Evolutionary conservation across 2,888 invertebrate species (phyloP).

Genomic region (Cacoxenus indagator): DNA sequence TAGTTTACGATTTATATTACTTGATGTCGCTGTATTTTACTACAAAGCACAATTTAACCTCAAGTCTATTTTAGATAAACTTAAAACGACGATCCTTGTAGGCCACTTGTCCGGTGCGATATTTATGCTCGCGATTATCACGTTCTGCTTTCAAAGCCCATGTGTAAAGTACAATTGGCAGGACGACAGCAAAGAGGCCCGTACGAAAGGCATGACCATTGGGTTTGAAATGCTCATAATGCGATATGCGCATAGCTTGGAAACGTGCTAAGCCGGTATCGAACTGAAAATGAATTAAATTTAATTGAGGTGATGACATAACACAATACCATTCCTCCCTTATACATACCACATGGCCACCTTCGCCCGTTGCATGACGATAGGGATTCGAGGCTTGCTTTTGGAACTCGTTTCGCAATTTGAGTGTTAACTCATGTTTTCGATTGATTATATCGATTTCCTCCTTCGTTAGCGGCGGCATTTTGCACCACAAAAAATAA

Average conservation of each 20-base stretch:
- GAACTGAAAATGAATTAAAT: constrained; percentile 76
- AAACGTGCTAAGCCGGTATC: constrained; percentile 84
- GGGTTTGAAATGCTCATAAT: constrained; percentile 79
- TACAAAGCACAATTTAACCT: constrained; percentile 12
- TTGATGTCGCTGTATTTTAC: constrained; percentile 23
- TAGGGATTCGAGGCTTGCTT: constrained; percentile 81
- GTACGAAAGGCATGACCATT: constrained; percentile 74
- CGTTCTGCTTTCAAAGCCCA: constrained; percentile 74
- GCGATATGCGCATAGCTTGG: constrained; percentile 78
- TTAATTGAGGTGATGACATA: constrained; percentile 64
- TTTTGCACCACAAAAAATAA: constrained; percentile 22
- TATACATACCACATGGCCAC: constrained; percentile 80
- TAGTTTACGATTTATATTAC: constrained; percentile 2
- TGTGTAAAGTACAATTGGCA: constrained; percentile 74
- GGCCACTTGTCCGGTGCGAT: constrained; percentile 80
- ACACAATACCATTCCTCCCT: constrained; percentile 48
- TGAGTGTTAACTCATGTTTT: constrained; percentile 65
- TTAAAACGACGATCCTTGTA: constrained; percentile 82
- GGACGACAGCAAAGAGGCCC: constrained; percentile 72
- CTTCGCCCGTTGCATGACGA: constrained; percentile 77
- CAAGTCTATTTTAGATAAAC: constrained; percentile 73
- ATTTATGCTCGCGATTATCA: constrained; percentile 73
- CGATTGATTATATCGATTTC: constrained; percentile 58
- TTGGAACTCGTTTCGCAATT: constrained; percentile 77
- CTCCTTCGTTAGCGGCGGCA: constrained; percentile 50